Evolutionary conservation across 2,113 vertebrate genomes (phyloP).

Genomic region (Turnix velox): DNA sequence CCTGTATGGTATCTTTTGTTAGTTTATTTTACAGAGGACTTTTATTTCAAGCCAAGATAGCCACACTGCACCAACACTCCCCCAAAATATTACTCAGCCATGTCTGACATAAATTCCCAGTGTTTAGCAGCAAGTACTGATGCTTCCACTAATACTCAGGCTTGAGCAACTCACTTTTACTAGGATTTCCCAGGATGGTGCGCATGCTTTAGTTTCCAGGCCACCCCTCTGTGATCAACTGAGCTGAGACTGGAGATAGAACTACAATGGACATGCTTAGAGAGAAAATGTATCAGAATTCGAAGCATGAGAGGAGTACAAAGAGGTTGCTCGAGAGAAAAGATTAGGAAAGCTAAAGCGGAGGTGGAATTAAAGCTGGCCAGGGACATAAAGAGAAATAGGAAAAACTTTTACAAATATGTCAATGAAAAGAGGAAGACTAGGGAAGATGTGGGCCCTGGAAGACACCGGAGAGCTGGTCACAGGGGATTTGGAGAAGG

Average conservation of each 20-base stretch:
- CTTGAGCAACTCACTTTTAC: slow-evolving; percentile 37
- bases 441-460: too few relatives aligned
- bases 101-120: slow-evolving; percentile 4
- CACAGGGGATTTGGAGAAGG: too few relatives aligned
- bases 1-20: slow-evolving; percentile 23
- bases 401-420: too few relatives aligned
- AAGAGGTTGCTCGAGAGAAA: too few relatives aligned
- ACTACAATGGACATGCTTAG: too few relatives aligned
- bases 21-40: slow-evolving; percentile 36
- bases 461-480: too few relatives aligned
- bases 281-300: too few relatives aligned
- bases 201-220: slow-evolving; percentile 27
- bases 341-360: too few relatives aligned
- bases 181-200: slow-evolving; percentile 42
- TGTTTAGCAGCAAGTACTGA: neutral
- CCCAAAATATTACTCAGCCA: slow-evolving; percentile 20
- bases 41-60: slow-evolving; percentile 27
- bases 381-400: too few relatives aligned
- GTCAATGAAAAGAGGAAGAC: too few relatives aligned
- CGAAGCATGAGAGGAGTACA: too few relatives aligned
- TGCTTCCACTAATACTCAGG: slow-evolving; percentile 2
- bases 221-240: slow-evolving; percentile 16
- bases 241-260: slow-evolving; percentile 1
- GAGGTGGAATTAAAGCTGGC: too few relatives aligned
- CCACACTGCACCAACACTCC: neutral